These are phyloP conservation scores for Amazona vittata DNA, from an alignment of 2,113 vertebrate species.

Conservation along the genomic window DNA sequence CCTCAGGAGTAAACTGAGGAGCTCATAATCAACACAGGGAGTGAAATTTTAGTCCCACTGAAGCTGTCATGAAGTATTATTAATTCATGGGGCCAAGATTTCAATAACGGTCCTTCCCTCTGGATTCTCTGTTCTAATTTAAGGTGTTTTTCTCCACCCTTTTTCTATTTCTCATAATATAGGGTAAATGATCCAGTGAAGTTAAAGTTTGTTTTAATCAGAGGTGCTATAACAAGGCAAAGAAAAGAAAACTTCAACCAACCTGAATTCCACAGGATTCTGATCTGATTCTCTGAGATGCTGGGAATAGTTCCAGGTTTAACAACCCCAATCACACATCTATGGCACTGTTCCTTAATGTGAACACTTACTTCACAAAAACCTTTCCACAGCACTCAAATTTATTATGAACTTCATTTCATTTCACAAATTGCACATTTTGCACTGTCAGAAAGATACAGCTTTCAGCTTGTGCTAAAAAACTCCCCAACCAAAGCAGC, in stretches of 20 bases:
- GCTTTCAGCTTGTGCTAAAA: not conserved
- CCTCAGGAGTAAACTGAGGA: not conserved
- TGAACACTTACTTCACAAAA: not conserved
- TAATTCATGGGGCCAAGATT: not conserved
- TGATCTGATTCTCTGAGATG: not conserved
- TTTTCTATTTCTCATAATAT: not conserved
- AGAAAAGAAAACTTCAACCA: not conserved
- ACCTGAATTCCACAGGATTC: not conserved
- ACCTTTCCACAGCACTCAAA: not conserved
- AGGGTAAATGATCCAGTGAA: not conserved
- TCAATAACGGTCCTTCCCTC: not conserved
- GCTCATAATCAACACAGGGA: conserved; percentile 20
- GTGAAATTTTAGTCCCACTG: conserved; percentile 7
- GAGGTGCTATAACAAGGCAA: not conserved
- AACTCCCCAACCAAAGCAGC: not conserved
- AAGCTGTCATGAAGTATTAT: not conserved
- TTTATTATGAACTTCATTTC: not conserved
- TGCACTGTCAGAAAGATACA: not conserved
- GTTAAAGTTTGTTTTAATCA: not conserved
- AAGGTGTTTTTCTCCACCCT: not conserved
- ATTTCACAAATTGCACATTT: not conserved
- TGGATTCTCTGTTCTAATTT: not conserved
- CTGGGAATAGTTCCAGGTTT: not conserved
- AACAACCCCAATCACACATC: not conserved
- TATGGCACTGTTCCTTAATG: not conserved